Evolutionary conservation across 1,140 invertebrate genomes (phyloP), one percentile per base, ranked within the genome.

Genomic region (Stegodyphus dumicola): DNA sequence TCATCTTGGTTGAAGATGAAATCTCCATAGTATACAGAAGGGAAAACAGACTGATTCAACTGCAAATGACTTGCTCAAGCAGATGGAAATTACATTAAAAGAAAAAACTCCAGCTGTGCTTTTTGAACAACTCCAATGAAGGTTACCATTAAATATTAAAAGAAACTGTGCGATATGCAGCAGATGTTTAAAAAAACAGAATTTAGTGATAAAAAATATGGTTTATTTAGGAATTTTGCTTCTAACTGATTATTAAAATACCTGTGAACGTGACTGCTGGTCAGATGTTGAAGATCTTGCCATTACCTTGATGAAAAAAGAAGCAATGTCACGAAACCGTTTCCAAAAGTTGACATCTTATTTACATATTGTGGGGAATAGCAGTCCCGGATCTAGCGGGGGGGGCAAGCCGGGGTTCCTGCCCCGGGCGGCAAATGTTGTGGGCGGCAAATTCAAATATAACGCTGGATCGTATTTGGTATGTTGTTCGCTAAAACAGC

Each of bases 221-320:
- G 56, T 66, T 69, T 78, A 4, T 17, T 66, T 1, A 18, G 15
- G 33, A 53, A 33, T 69, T 53, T 54, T 17, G 7, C 52, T 17
- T 11, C 52, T 9, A 78, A 17, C 60, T 53, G 77, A 0, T 78
- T 60, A 60, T 60, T 60, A 10, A 60, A 9, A 60, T 53, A 64
- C 77, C 56, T 78, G 56, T 67, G 51, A 78, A 69, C 51, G 65
- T 78, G 48, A 69, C 13, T 78, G 67, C 51, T 78, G 65, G 75
- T 77, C 75, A 64, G 56, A 77, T 77, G 75, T 13, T 73, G 70
- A 77, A 77, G 75, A 77, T 56, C 13, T 64, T 77, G 75, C 9
- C 54, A 77, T 48, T 77, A 77, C 6, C 17, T 6, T 65, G 6
- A n/a, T 77, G 54, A 77, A 77, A 77, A 65, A 64, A n/a, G n/a